These are phyloP conservation scores for Zygaena filipendulae DNA, from an alignment of 2,888 invertebrate genomes.

Conservation along the genomic window DNA sequence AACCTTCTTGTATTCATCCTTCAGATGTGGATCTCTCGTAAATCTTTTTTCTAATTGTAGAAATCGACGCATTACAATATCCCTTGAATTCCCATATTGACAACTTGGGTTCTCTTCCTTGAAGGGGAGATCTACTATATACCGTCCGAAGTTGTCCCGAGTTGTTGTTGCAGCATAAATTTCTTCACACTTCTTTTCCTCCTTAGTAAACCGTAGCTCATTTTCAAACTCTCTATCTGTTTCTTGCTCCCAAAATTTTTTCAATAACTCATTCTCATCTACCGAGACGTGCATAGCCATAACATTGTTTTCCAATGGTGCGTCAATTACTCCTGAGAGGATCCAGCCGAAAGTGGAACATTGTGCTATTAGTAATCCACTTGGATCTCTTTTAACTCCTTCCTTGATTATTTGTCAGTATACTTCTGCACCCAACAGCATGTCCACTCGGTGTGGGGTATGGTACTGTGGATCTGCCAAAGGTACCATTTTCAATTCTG, in stretches of 20 bases:
- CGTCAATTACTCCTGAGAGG: slow-evolving; percentile 15
- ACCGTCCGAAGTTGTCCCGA: slow-evolving; percentile 12
- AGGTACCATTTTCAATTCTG: too few species aligned
- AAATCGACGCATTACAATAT: slow-evolving; percentile 10
- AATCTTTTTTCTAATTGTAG: slow-evolving; percentile 10
- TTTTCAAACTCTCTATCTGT: slow-evolving; percentile 1
- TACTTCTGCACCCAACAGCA: slow-evolving; percentile 19
- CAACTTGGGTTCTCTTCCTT: slow-evolving; percentile 7
- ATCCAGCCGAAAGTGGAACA: slow-evolving; percentile 20
- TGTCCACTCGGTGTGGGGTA: too few species aligned
- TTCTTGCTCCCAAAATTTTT: slow-evolving; percentile 13
- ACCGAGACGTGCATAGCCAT: slow-evolving; percentile 3
- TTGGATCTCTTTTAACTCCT: slow-evolving; percentile 13
- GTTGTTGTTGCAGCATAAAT: slow-evolving; percentile 9
- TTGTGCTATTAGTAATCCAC: slow-evolving; percentile 16
- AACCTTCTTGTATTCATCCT: slow-evolving; percentile 14
- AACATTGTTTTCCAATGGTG: background rate
- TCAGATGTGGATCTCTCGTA: slow-evolving; percentile 8
- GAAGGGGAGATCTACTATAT: slow-evolving; percentile 15
- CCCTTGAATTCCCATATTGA: slow-evolving; percentile 7
- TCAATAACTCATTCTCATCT: slow-evolving; percentile 7
- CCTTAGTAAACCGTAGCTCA: slow-evolving; percentile 12
- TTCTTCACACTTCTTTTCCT: slow-evolving; percentile 17
- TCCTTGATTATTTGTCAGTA: slow-evolving; percentile 15
- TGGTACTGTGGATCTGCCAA: too few species aligned